Evolutionary conservation across 2,888 invertebrate species (phyloP).

Genomic region (Harmothoe impar): DNA sequence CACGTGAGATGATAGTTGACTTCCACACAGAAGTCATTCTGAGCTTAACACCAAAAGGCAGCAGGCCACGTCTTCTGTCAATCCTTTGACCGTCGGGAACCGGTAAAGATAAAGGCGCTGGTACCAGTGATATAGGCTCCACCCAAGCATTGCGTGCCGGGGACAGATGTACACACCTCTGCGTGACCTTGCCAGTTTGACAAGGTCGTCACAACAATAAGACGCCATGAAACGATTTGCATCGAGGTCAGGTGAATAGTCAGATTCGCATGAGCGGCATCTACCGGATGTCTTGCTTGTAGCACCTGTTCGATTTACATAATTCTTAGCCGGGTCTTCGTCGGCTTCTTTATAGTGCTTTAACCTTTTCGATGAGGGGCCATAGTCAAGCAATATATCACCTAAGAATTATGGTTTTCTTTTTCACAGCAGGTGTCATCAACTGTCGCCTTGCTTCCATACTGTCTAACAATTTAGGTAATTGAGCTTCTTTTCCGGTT

Average conservation of each 20-base stretch:
- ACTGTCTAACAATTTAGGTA: too few species aligned
- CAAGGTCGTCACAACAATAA: slow-evolving; percentile 40
- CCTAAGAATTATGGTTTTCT: neutral
- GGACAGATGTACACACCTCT: slow-evolving; percentile 44
- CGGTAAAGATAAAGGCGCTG: slow-evolving; percentile 11
- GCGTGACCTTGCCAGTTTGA: slow-evolving; percentile 54
- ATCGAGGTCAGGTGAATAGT: slow-evolving; percentile 11
- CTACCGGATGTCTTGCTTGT: neutral
- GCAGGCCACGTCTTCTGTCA: neutral
- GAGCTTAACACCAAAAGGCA: neutral
- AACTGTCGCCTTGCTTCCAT: too few species aligned
- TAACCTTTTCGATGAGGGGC: neutral
- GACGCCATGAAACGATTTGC: slow-evolving; percentile 53
- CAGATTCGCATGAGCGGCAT: slow-evolving; percentile 22
- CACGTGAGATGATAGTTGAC: slow-evolving; percentile 23
- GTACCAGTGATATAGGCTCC: neutral
- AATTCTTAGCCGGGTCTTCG: slow-evolving; percentile 24
- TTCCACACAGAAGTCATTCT: neutral
- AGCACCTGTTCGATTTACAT: slow-evolving; percentile 52
- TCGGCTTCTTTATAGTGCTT: slow-evolving; percentile 12
- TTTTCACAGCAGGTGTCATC: slow-evolving; percentile 9
- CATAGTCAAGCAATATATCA: neutral
- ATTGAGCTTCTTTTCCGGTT: too few species aligned
- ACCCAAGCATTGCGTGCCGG: neutral
- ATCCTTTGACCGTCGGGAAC: neutral